A percentile compares a stretch with the other conserved stretches of the same genome.
These are phyloP conservation scores for Orthonychiurus folsomi DNA, from an alignment of 2,888 invertebrate species.

Conservation along the genomic window DNA sequence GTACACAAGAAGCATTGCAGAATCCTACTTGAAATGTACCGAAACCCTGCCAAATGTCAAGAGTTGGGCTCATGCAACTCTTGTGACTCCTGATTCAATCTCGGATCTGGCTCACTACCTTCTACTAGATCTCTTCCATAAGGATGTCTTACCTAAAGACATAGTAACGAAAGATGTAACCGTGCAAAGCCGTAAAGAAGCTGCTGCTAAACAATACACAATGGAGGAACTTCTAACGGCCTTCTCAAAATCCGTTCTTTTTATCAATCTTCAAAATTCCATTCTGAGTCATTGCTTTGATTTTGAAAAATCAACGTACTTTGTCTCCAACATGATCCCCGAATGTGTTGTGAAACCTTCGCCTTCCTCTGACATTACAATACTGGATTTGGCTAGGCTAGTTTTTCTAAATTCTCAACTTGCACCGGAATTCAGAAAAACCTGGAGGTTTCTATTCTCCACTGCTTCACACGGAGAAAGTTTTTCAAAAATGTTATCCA, in stretches of 20 bases:
- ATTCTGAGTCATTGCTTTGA: conserved; percentile 35
- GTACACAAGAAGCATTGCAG: conserved; percentile 34
- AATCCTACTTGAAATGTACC: conserved; percentile 34
- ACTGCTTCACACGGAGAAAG: conserved; percentile 82
- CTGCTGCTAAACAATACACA: conserved; percentile 10
- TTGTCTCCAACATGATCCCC: conserved; percentile 21
- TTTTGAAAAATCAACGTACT: conserved; percentile 28
- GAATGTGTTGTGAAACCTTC: conserved; percentile 12
- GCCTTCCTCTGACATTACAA: conserved; percentile 21
- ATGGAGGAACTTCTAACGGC: conserved; percentile 29
- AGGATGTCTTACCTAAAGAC: conserved; percentile 26
- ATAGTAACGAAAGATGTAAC: conserved; percentile 20
- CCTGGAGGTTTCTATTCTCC: conserved; percentile 82
- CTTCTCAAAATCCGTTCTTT: conserved; percentile 29
- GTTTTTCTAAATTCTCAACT: conserved; percentile 71
- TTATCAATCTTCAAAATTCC: conserved; percentile 33
- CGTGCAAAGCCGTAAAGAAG: not conserved
- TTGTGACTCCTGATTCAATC: conserved; percentile 22
- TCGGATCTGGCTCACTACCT: conserved; percentile 31
- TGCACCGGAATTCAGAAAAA: conserved; percentile 61
- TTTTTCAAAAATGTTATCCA: conserved; percentile 70
- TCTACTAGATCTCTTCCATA: conserved; percentile 30
- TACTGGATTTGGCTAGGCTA: conserved; percentile 62
- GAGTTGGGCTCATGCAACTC: conserved; percentile 17
- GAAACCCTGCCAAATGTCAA: conserved; percentile 23